phyloP scores from a whole-genome alignment of 1,140 invertebrate genomes.

The Oryzaephilus surinamensis region DNA sequence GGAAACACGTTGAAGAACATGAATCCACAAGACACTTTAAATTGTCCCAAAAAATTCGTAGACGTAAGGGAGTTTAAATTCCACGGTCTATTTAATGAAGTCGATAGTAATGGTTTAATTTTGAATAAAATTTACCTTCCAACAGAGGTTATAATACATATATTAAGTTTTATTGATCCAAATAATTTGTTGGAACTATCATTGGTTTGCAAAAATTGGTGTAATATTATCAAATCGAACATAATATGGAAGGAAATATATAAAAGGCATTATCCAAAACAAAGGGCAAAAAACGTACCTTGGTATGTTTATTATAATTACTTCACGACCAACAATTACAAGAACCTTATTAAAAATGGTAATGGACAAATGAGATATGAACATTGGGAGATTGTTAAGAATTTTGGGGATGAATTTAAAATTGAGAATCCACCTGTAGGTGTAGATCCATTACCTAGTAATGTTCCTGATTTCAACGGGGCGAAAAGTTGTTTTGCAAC shows the following conservation, averaged over 20 bases:
- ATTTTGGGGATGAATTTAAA: constrained; percentile 31
- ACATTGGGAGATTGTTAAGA: constrained; percentile 30
- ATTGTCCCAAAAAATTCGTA: too few species aligned
- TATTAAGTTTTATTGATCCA: constrained; percentile 22
- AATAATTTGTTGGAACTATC: constrained; percentile 19
- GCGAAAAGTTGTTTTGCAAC: constrained; percentile 34
- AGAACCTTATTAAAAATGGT: constrained; percentile 35
- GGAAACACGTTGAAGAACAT: too few species aligned
- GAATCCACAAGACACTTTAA: too few species aligned
- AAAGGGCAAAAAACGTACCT: constrained; percentile 21
- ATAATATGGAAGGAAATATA: constrained; percentile 24
- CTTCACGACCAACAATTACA: constrained; percentile 26
- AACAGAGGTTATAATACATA: constrained; percentile 29
- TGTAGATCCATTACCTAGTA: constrained; percentile 16
- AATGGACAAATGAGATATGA: constrained; percentile 30
- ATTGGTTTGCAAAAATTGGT: constrained; percentile 32
- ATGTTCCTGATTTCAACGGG: constrained; percentile 25
- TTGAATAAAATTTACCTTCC: constrained; percentile 25
- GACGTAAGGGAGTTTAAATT: too few species aligned
- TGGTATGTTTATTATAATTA: constrained; percentile 32
- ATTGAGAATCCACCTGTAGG: constrained; percentile 31
- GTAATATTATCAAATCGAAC: constrained; percentile 25
- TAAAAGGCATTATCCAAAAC: constrained; percentile 12
- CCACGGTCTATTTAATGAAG: constrained; percentile 9
- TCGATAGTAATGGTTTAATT: constrained; percentile 25